A percentile compares a stretch with the other conserved stretches of the same genome.
Evolutionary conservation across 2,888 invertebrate species (phyloP).

Genomic region (Pseudococcus viburni): DNA sequence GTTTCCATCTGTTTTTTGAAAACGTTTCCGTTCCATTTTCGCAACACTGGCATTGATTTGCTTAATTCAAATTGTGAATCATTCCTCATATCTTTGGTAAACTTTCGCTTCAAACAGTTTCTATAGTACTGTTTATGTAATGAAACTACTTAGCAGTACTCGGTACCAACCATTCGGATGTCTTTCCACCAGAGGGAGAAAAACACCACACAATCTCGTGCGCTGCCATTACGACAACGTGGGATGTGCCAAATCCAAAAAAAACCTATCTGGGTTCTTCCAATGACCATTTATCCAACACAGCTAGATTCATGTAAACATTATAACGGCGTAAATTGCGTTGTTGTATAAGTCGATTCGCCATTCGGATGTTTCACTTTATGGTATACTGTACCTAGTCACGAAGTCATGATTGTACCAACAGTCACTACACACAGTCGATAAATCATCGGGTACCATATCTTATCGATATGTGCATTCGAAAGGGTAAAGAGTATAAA

Average conservation of each 20-base stretch:
- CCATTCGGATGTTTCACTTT: slow-evolving; percentile 27
- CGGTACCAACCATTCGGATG: no score
- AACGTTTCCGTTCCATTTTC: no score
- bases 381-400: slow-evolving; percentile 14
- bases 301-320: neutral
- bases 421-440: slow-evolving; percentile 50
- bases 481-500: neutral
- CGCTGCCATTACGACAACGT: neutral
- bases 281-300: neutral
- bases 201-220: no score
- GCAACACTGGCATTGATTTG: no score
- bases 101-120: no score
- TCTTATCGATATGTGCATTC: slow-evolving; percentile 46
- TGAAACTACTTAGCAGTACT: no score
- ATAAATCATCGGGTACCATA: slow-evolving; percentile 57
- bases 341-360: neutral
- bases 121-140: no score
- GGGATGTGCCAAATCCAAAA: slow-evolving; percentile 22
- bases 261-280: neutral
- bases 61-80: no score
- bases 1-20: no score
- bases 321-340: slow-evolving; percentile 36
- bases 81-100: no score
- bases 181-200: no score
- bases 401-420: slow-evolving; percentile 61